Evolutionary conservation across 2,113 vertebrate species (phyloP).

Genomic region (Chaetodon trifascialis): DNA sequence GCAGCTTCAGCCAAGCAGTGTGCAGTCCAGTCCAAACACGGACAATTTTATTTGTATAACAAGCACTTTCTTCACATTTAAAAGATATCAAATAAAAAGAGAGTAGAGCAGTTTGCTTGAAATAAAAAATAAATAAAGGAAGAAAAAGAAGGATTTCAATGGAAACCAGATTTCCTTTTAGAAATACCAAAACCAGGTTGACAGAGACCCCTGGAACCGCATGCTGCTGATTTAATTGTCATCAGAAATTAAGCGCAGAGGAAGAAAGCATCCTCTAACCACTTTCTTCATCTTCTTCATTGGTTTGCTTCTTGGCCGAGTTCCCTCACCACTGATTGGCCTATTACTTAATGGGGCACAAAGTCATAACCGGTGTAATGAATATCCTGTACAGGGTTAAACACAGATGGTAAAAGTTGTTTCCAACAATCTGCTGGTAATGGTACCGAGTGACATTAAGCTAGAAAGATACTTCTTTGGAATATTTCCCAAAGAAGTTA

Average conservation of each 20-base stretch:
- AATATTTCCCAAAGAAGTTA: neutral
- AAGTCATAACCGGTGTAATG: constrained; percentile 67
- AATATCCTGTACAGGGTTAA: constrained; percentile 66
- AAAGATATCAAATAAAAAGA: neutral
- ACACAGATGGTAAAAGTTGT: constrained; percentile 61
- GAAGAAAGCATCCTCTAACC: constrained; percentile 44
- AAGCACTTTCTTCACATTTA: constrained; percentile 12
- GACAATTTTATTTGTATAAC: neutral
- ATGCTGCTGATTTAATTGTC: constrained; percentile 72
- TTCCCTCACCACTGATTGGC: constrained; percentile 76
- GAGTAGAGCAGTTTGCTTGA: neutral
- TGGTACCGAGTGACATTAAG: constrained; percentile 13
- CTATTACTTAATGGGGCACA: constrained; percentile 69
- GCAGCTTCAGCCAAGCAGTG: neutral
- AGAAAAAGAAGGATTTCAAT: constrained; percentile 38
- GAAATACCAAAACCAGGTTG: constrained; percentile 44
- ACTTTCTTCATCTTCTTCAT: constrained; percentile 45
- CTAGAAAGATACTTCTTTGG: neutral
- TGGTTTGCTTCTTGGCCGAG: constrained; percentile 52
- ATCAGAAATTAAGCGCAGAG: constrained; percentile 68
- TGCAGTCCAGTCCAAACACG: neutral
- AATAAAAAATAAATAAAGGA: constrained; percentile 7
- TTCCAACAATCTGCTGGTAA: constrained; percentile 52
- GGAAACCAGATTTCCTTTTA: constrained; percentile 58
- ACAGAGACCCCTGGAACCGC: constrained; percentile 39